These are phyloP conservation scores for Podocnemis expansa DNA, from an alignment of 2,113 vertebrate genomes.

Conservation along the genomic window DNA sequence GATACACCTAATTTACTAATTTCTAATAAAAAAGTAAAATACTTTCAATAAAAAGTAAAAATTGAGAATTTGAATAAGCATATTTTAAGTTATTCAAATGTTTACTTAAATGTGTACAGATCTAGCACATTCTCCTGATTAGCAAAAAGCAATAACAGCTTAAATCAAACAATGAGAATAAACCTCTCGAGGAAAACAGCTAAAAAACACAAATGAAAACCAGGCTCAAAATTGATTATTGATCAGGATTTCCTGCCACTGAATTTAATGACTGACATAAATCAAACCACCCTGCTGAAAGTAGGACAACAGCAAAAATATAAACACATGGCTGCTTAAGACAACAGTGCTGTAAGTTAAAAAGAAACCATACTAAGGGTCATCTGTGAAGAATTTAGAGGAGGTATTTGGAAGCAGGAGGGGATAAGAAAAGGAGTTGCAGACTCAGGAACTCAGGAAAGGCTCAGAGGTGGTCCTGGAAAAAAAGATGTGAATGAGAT, in stretches of 20 bases:
- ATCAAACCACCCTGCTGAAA: too few species aligned
- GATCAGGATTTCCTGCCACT: too few species aligned
- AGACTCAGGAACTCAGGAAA: background rate
- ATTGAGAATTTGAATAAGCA: background rate
- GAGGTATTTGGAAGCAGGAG: rapidly evolving
- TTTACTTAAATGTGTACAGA: too few species aligned
- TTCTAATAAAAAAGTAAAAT: background rate
- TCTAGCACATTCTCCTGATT: background rate
- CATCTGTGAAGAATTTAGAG: background rate
- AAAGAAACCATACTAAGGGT: background rate
- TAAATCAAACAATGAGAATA: background rate
- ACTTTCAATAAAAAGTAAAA: background rate
- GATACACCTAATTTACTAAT: background rate
- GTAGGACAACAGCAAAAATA: background rate
- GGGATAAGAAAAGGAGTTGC: background rate
- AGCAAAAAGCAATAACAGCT: background rate
- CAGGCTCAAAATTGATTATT: too few species aligned
- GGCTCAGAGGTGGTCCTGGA: background rate
- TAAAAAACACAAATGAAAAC: too few species aligned
- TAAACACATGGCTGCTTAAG: background rate
- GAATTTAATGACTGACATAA: too few species aligned
- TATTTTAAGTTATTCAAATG: background rate
- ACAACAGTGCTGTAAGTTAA: background rate
- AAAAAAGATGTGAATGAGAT: background rate
- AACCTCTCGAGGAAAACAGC: background rate